phyloP scores from a whole-genome alignment of 2,888 invertebrate genomes.

The Autographa pulchrina region DNA sequence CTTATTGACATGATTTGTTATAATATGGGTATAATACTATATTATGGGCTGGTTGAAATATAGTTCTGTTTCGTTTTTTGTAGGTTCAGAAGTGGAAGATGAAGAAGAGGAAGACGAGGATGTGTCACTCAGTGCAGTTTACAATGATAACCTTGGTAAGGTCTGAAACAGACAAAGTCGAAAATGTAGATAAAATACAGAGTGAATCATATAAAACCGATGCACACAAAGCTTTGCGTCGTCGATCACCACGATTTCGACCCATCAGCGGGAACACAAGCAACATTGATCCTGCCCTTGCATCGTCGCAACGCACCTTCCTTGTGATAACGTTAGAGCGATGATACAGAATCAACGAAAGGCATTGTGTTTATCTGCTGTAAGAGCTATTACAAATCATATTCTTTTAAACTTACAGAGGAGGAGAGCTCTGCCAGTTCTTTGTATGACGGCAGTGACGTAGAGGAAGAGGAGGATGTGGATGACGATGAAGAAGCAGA shows the following conservation, averaged over 20 bases:
- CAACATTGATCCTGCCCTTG: neutral
- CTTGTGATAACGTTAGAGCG: too few species aligned
- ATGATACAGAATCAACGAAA: too few species aligned
- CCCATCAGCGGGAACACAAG: too few species aligned
- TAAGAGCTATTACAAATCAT: neutral
- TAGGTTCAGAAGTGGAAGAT: conserved; percentile 90
- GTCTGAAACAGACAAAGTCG: neutral
- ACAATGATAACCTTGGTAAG: conserved; percentile 91
- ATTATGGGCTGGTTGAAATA: conserved; percentile 2
- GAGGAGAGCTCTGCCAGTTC: conserved; percentile 86
- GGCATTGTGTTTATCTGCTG: neutral
- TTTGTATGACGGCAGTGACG: conserved; percentile 82
- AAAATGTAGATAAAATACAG: too few species aligned
- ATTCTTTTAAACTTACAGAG: conserved; percentile 66
- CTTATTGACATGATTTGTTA: conserved; percentile 7
- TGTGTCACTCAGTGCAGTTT: conserved; percentile 92
- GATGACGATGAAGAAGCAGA: conserved; percentile 83
- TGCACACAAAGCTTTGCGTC: too few species aligned
- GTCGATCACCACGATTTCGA: too few species aligned
- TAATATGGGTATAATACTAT: neutral
- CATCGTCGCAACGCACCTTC: too few species aligned
- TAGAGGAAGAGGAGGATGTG: conserved; percentile 83
- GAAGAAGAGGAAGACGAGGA: conserved; percentile 91
- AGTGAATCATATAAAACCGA: too few species aligned
- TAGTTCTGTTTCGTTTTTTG: conserved; percentile 57